Percentiles rank a stretch among this genome's conserved stretches.
These are phyloP conservation scores for Megalopta genalis DNA, from an alignment of 1,140 invertebrate species.

Conservation along the genomic window DNA sequence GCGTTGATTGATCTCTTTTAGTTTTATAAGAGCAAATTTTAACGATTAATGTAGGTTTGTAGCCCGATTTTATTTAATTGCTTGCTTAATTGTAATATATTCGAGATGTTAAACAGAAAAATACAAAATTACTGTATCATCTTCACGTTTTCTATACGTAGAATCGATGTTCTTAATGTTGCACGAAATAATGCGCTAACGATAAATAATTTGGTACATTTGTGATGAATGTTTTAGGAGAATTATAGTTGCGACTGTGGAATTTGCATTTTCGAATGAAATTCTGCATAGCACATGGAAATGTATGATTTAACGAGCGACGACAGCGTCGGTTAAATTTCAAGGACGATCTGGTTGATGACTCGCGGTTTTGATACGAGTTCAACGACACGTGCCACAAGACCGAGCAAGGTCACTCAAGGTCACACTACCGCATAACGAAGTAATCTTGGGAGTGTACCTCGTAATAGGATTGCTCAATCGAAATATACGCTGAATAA, in stretches of 20 bases:
- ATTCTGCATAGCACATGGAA: background rate
- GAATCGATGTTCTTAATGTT: too few relatives aligned
- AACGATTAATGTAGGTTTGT: too few relatives aligned
- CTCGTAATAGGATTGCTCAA: background rate
- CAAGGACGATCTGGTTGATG: background rate
- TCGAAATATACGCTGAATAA: background rate
- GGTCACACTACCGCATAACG: background rate
- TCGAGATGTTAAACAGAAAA: too few relatives aligned
- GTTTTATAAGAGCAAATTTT: too few relatives aligned
- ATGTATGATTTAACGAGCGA: background rate
- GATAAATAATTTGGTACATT: background rate
- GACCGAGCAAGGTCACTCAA: slow-evolving; percentile 29
- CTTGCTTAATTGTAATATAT: too few relatives aligned
- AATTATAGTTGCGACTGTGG: background rate
- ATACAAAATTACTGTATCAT: too few relatives aligned
- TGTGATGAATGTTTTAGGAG: too few relatives aligned
- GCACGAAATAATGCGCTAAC: too few relatives aligned
- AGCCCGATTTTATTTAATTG: too few relatives aligned
- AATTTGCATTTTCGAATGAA: too few relatives aligned
- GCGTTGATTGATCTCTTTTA: too few relatives aligned
- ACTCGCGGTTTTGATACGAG: background rate
- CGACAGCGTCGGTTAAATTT: background rate
- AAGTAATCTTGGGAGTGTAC: background rate
- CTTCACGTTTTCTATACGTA: too few relatives aligned
- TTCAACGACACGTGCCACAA: slow-evolving; percentile 30